phyloP scores from a whole-genome alignment of 1,140 invertebrate species.

The Harpegnathos saltator region DNA sequence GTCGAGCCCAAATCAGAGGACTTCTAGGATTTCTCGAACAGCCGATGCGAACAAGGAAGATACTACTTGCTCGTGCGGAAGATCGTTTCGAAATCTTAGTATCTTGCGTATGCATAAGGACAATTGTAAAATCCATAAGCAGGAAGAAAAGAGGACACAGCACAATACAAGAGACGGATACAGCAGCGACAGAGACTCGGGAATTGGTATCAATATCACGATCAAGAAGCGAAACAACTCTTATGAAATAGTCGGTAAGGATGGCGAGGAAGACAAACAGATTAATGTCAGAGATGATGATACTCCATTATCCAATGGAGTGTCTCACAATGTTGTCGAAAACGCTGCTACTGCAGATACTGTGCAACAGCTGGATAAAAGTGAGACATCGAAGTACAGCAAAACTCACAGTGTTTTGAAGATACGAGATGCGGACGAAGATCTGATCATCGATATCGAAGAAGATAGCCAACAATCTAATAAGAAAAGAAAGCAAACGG shows the following conservation, averaged over 20 bases:
- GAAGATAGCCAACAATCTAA: constrained; percentile 56
- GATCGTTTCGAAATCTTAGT: constrained; percentile 79
- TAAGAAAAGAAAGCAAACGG: not conserved
- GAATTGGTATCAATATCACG: constrained; percentile 82
- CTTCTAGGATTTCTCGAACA: not conserved
- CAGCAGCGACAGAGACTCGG: constrained; percentile 79
- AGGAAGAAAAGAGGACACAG: not conserved
- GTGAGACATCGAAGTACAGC: constrained; percentile 67
- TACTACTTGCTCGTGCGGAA: constrained; percentile 77
- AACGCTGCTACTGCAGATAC: not conserved
- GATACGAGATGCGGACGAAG: constrained; percentile 74
- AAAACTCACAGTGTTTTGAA: constrained; percentile 77
- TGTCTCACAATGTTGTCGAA: constrained; percentile 47
- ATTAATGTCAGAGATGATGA: constrained; percentile 36
- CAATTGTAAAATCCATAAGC: constrained; percentile 68
- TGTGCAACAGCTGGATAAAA: not conserved
- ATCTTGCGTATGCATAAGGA: constrained; percentile 78
- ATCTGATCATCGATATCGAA: constrained; percentile 80
- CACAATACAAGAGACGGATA: constrained; percentile 31
- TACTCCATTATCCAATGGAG: constrained; percentile 45
- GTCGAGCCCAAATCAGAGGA: not conserved
- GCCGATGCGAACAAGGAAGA: not conserved
- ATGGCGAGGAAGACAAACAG: constrained; percentile 65
- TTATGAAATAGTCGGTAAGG: constrained; percentile 82
- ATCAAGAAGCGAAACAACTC: constrained; percentile 84